phyloP scores from a whole-genome alignment of 2,113 vertebrate genomes.

The Stercorarius parasiticus region DNA sequence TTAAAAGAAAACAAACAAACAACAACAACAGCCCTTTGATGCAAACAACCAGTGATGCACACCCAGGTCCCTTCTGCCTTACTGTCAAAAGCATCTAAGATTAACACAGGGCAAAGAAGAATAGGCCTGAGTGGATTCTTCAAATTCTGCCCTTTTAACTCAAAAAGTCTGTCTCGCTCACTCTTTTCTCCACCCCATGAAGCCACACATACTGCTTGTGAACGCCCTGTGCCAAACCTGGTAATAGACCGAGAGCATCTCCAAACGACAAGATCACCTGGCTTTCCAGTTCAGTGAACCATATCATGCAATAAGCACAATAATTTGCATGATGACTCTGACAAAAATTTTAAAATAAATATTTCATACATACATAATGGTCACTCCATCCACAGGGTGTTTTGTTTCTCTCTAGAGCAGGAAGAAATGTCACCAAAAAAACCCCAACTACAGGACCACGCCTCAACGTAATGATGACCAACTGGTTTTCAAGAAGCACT shows the following conservation, averaged over 20 bases:
- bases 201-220: neutral
- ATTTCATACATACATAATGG: neutral
- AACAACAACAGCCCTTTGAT: neutral
- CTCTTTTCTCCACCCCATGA: neutral
- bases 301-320: neutral
- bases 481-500: neutral
- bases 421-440: neutral
- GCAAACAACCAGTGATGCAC: neutral
- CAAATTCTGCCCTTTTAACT: neutral
- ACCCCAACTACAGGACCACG: neutral
- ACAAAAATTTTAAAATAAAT: neutral
- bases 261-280: neutral
- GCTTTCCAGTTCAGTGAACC: neutral
- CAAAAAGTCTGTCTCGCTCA: neutral
- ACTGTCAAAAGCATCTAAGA: neutral
- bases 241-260: neutral
- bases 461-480: neutral
- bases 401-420: neutral
- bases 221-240: rapidly evolving
- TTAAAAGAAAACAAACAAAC: neutral
- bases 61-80: neutral
- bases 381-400: neutral
- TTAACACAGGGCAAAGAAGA: neutral
- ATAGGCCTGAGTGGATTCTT: neutral
- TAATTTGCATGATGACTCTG: neutral